A percentile compares a stretch with the other conserved stretches of the same genome.
Evolutionary conservation across 1,140 invertebrate species (phyloP).

Genomic region (Latrodectus geometricus): DNA sequence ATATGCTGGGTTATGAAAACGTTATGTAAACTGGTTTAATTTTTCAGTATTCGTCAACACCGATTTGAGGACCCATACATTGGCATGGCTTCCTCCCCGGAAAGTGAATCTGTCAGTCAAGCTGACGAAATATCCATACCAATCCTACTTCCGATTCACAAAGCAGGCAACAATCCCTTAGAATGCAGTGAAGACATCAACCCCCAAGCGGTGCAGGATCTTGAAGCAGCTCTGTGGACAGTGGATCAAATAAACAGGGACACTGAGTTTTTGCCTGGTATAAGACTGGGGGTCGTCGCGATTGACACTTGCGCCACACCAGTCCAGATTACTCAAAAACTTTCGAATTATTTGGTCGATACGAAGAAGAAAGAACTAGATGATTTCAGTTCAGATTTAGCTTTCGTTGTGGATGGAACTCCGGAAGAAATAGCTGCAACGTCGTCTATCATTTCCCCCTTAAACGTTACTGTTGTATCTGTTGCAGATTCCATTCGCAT

Average conservation of each 20-base stretch:
- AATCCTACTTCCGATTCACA: slow-evolving; percentile 66
- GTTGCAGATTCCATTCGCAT: slow-evolving; percentile 49
- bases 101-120: not conserved
- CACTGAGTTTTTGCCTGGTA: slow-evolving; percentile 64
- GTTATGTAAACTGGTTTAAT: not conserved
- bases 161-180: slow-evolving; percentile 63
- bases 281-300: slow-evolving; percentile 65
- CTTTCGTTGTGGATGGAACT: slow-evolving; percentile 31
- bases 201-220: slow-evolving; percentile 68
- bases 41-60: slow-evolving; percentile 40
- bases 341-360: slow-evolving; percentile 44
- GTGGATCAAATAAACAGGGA: slow-evolving; percentile 71
- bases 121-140: slow-evolving; percentile 64
- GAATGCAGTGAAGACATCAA: slow-evolving; percentile 62
- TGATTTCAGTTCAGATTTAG: slow-evolving; percentile 20
- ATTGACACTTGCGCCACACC: slow-evolving; percentile 67
- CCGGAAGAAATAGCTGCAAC: slow-evolving; percentile 58
- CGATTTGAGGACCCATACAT: slow-evolving; percentile 51
- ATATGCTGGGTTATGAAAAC: too few species aligned
- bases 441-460: slow-evolving; percentile 58
- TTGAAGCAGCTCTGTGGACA: slow-evolving; percentile 71
- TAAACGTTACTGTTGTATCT: slow-evolving; percentile 65
- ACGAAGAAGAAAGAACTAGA: slow-evolving; percentile 21
- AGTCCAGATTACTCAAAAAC: slow-evolving; percentile 57
- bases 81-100: slow-evolving; percentile 28